Evolutionary conservation across 2,113 vertebrate genomes (phyloP).

Genomic region (Mesitornis unicolor): DNA sequence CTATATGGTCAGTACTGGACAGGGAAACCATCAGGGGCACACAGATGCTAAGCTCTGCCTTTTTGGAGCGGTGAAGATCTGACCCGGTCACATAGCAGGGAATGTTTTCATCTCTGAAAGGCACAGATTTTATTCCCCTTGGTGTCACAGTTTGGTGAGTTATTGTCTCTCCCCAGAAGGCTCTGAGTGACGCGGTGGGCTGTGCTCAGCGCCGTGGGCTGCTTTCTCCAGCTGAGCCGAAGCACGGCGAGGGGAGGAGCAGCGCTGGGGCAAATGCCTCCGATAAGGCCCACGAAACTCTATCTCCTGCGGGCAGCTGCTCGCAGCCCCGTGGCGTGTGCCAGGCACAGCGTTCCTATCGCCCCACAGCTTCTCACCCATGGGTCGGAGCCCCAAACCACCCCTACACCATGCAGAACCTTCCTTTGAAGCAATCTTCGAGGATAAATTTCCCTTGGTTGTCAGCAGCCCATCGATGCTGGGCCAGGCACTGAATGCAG

Average conservation of each 20-base stretch:
- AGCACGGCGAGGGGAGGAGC: background rate
- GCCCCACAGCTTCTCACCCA: background rate
- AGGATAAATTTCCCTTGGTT: background rate
- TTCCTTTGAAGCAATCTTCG: background rate
- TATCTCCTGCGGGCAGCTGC: slow-evolving; percentile 28
- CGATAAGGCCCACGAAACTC: background rate
- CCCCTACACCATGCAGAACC: background rate
- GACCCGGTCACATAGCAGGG: background rate
- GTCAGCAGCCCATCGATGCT: background rate
- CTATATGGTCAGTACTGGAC: rapidly evolving
- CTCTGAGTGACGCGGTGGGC: background rate
- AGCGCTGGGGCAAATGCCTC: background rate
- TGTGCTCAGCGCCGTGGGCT: background rate
- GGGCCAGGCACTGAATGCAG: background rate
- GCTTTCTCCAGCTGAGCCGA: background rate
- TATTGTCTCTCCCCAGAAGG: background rate
- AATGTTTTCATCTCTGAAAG: background rate
- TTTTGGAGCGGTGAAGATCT: background rate
- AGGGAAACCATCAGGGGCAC: background rate
- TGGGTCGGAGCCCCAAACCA: background rate
- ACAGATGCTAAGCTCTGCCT: background rate
- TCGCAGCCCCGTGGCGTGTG: background rate
- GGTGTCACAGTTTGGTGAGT: background rate
- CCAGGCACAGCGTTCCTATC: background rate
- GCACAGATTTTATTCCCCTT: background rate